Conservation (phyloP, 1,140 invertebrate genomes). For the Drosophila rufa region DNA sequence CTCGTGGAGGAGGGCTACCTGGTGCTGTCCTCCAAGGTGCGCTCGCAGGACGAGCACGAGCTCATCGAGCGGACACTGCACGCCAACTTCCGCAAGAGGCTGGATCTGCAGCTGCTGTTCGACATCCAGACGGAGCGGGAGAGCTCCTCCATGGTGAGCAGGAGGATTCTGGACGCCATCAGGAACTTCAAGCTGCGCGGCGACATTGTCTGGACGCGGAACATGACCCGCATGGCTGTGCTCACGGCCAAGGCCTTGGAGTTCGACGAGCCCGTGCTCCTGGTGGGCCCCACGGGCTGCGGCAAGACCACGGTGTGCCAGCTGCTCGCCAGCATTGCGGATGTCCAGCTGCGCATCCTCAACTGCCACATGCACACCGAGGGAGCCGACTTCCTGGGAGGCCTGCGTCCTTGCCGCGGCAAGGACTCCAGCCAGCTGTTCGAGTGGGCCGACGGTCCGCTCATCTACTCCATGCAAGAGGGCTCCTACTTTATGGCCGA, state of each 20-base stretch:
- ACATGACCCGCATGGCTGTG: constrained; percentile 96
- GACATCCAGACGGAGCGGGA: constrained; percentile 86
- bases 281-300: constrained; percentile 99
- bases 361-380: constrained; percentile 99
- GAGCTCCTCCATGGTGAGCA: constrained; percentile 94
- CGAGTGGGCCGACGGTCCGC: constrained; percentile 98
- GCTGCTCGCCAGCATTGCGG: constrained; percentile 90
- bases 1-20: constrained; percentile 98
- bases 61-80: constrained; percentile 92
- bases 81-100: constrained; percentile 93
- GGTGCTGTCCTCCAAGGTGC: constrained; percentile 96
- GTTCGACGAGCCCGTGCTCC: constrained; percentile 97
- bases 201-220: constrained; percentile 97
- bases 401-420: constrained; percentile 94
- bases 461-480: constrained; percentile 95
- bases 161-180: constrained; percentile 89
- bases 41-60: constrained; percentile 92
- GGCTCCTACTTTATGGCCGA: constrained; percentile 97
- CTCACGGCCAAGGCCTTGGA: constrained; percentile 95
- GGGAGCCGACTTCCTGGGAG: constrained; percentile 98
- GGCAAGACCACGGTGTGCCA: constrained; percentile 99
- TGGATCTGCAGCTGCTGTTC: constrained; percentile 92
- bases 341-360: constrained; percentile 90
- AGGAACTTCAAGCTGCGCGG: constrained; percentile 88
- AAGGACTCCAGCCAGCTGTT: constrained; percentile 89